phyloP scores from a whole-genome alignment of 2,888 invertebrate species.

The Buathra laborator region DNA sequence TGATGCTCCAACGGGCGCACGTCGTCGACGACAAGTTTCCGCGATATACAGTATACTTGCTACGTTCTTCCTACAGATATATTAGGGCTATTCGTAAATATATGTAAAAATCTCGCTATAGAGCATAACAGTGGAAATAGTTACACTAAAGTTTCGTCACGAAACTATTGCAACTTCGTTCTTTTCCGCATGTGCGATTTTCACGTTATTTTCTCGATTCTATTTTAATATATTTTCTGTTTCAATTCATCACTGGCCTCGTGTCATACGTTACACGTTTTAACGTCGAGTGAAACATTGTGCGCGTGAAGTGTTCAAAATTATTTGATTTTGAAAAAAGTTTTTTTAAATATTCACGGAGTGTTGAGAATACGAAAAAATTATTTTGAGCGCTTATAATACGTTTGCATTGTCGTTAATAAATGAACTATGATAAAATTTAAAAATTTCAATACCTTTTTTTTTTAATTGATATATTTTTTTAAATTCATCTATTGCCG shows the following conservation, averaged over 20 bases:
- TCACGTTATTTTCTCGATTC: not conserved
- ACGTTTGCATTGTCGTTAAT: too few relatives aligned
- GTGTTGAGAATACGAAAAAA: too few relatives aligned
- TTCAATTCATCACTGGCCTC: not conserved
- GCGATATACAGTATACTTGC: slow-evolving; percentile 3
- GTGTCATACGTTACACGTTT: not conserved
- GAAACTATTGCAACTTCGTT: not conserved
- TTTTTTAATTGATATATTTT: too few relatives aligned
- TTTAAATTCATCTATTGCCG: too few relatives aligned
- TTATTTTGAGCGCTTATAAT: too few relatives aligned
- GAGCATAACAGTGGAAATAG: slow-evolving; percentile 7
- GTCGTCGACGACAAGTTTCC: slow-evolving; percentile 42
- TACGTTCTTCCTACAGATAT: not conserved
- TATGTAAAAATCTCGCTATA: slow-evolving; percentile 30
- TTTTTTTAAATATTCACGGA: too few relatives aligned
- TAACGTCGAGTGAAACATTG: too few relatives aligned
- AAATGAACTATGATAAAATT: too few relatives aligned
- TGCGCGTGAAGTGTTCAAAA: too few relatives aligned
- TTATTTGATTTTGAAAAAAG: too few relatives aligned
- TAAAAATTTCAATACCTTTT: too few relatives aligned
- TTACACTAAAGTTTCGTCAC: not conserved
- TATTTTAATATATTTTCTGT: not conserved
- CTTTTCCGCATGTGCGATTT: not conserved
- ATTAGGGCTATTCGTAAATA: slow-evolving; percentile 26
- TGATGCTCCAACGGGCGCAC: slow-evolving; percentile 28